Evolutionary conservation across 2,888 invertebrate genomes (phyloP).

Genomic region (Isoperla grammatica): DNA sequence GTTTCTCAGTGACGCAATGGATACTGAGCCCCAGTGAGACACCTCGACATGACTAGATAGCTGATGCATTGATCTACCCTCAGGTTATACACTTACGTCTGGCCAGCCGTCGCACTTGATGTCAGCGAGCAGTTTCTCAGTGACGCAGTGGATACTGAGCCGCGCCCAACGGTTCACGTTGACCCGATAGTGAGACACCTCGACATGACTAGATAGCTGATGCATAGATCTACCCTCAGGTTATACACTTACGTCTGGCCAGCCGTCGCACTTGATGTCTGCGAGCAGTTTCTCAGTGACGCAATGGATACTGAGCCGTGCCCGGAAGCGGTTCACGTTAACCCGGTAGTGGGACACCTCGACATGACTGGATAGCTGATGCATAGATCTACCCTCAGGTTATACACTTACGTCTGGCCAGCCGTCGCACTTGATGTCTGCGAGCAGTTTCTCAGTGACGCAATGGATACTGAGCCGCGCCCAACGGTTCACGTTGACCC

Average conservation of each 20-base stretch:
- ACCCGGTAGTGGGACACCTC: constrained; percentile 49
- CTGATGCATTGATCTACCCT: too few species aligned
- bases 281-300: constrained; percentile 74
- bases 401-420: constrained; percentile 79
- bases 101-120: constrained; percentile 89
- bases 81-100: too few species aligned
- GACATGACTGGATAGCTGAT: too few species aligned
- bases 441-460: constrained; percentile 71
- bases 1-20: constrained; percentile 70
- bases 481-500: constrained; percentile 65
- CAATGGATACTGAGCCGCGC: constrained; percentile 74
- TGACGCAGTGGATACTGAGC: constrained; percentile 69
- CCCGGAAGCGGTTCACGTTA: constrained; percentile 72
- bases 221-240: too few species aligned
- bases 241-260: constrained; percentile 79
- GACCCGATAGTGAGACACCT: constrained; percentile 48
- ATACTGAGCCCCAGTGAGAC: constrained; percentile 62
- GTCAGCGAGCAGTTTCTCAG: constrained; percentile 72
- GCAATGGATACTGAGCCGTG: constrained; percentile 70
- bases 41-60: constrained; percentile 59
- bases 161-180: constrained; percentile 76
- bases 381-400: too few species aligned
- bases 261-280: constrained; percentile 80
- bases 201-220: too few species aligned
- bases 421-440: constrained; percentile 78